Conservation (phyloP, 2,888 invertebrate genomes). For the Tinea trinotella region DNA sequence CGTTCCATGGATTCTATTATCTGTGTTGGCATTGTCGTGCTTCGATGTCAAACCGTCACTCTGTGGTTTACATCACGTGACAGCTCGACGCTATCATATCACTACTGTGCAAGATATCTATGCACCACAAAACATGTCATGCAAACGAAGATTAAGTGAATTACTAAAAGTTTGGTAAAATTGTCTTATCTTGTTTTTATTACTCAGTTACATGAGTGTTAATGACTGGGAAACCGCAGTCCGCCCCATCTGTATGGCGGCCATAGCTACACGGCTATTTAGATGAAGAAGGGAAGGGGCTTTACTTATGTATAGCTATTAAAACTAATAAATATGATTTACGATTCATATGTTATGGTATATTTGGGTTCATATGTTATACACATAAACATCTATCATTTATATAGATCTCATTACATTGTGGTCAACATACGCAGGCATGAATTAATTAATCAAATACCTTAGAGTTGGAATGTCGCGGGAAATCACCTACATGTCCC, state of each 20-base stretch:
- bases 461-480: slow-evolving; percentile 4
- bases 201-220: no score
- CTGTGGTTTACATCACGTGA: slow-evolving; percentile 20
- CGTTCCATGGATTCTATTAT: background rate
- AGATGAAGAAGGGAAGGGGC: no score
- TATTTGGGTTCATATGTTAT: no score
- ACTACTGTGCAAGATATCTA: background rate
- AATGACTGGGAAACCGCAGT: no score
- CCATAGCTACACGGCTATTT: no score
- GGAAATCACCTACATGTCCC: background rate
- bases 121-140: background rate
- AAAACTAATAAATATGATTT: no score
- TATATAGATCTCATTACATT: background rate
- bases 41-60: slow-evolving; percentile 38
- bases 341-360: no score
- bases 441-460: slow-evolving; percentile 11
- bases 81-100: background rate
- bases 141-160: background rate
- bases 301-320: no score
- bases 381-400: no score
- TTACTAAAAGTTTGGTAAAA: no score
- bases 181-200: no score
- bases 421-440: background rate
- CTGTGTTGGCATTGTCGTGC: background rate
- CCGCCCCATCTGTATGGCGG: no score